phyloP scores from a whole-genome alignment of 2,888 invertebrate genomes.

The Mystacides longicornis region DNA sequence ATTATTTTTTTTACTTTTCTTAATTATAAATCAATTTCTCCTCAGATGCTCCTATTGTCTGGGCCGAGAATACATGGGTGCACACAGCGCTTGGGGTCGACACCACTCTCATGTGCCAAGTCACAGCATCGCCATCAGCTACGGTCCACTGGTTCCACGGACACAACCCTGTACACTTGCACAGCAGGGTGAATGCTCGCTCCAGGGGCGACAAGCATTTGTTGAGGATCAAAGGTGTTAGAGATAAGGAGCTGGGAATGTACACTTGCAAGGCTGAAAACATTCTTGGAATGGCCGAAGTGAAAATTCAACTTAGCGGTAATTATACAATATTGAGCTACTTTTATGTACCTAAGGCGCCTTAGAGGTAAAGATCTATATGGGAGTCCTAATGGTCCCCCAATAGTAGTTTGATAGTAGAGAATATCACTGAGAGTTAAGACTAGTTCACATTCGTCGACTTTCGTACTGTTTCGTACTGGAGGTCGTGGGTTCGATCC shows the following conservation, averaged over 20 bases:
- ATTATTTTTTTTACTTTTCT: too few species aligned
- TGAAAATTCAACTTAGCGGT: slow-evolving; percentile 68
- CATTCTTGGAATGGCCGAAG: slow-evolving; percentile 61
- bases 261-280: slow-evolving; percentile 75
- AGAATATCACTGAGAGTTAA: too few species aligned
- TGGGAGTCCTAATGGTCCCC: too few species aligned
- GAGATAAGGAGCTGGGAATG: slow-evolving; percentile 63
- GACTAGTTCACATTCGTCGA: too few species aligned
- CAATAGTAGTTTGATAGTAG: too few species aligned
- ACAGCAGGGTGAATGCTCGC: slow-evolving; percentile 45
- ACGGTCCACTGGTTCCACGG: slow-evolving; percentile 61
- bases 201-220: slow-evolving; percentile 52
- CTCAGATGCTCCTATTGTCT: slow-evolving; percentile 68
- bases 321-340: too few species aligned
- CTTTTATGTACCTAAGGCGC: too few species aligned
- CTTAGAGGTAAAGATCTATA: too few species aligned
- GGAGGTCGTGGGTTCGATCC: too few species aligned
- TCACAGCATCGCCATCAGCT: slow-evolving; percentile 63
- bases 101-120: slow-evolving; percentile 60
- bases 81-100: slow-evolving; percentile 67
- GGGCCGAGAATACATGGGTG: slow-evolving; percentile 57
- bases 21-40: slow-evolving; percentile 4
- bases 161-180: slow-evolving; percentile 48
- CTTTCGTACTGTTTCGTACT: too few species aligned
- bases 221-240: slow-evolving; percentile 61